phyloP scores from a whole-genome alignment of 2,797 vertebrate genomes.

The Protosalanx chinensis region DNA sequence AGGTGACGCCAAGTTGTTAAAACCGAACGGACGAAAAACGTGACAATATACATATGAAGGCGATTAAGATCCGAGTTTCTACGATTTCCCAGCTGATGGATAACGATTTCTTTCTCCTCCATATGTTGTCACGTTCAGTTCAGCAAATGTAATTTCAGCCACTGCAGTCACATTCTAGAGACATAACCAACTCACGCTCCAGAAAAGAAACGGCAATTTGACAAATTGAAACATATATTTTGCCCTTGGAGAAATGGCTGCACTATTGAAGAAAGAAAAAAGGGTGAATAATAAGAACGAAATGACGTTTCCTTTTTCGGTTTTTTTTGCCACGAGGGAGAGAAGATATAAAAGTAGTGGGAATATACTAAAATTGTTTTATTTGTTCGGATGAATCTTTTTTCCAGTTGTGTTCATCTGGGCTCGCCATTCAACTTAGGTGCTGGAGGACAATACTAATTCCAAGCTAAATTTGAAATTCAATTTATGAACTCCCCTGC shows the following conservation, averaged over 20 bases:
- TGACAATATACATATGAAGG: not conserved
- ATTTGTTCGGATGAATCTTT: slow-evolving; percentile 59
- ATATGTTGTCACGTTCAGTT: slow-evolving; percentile 8
- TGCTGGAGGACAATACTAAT: slow-evolving; percentile 66
- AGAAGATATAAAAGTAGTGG: slow-evolving; percentile 39
- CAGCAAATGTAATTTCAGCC: slow-evolving; percentile 62
- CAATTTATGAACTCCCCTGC: slow-evolving; percentile 74
- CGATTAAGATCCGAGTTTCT: not conserved
- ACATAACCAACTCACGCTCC: slow-evolving; percentile 49
- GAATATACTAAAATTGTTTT: slow-evolving; percentile 49
- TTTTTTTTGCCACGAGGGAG: slow-evolving; percentile 60
- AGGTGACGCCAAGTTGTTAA: slow-evolving; percentile 8
- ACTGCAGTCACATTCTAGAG: slow-evolving; percentile 53
- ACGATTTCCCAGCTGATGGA: not conserved
- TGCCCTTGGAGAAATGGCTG: slow-evolving; percentile 57
- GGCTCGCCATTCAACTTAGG: slow-evolving; percentile 50
- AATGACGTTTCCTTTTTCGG: slow-evolving; percentile 52
- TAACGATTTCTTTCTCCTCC: not conserved
- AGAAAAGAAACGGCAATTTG: slow-evolving; percentile 43
- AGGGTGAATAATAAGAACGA: slow-evolving; percentile 58
- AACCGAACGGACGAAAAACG: not conserved
- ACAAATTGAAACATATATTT: slow-evolving; percentile 64
- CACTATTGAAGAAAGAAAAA: slow-evolving; percentile 54
- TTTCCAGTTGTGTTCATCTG: slow-evolving; percentile 66
- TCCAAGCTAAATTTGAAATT: slow-evolving; percentile 76